Percentiles rank a stretch among this genome's conserved stretches.
phyloP scores from a whole-genome alignment of 2,797 vertebrate genomes.

The Melanotaenia boesemani region DNA sequence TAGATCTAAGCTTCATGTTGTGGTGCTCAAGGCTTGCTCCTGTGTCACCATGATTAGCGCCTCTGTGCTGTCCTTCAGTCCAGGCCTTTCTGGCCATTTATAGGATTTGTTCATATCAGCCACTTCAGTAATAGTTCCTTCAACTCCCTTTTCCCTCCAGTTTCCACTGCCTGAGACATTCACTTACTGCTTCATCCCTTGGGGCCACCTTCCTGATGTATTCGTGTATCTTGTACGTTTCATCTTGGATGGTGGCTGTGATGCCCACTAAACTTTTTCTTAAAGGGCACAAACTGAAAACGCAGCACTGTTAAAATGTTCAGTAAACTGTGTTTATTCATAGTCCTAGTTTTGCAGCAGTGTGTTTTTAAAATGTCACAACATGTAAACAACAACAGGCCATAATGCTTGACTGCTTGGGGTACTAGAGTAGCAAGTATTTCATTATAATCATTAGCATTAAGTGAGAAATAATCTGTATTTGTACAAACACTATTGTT shows the following conservation, averaged over 20 bases:
- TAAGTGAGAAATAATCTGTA: constrained; percentile 26
- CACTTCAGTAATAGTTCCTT: background rate
- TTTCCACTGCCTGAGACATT: background rate
- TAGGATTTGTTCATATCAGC: too few relatives aligned
- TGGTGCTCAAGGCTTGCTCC: too few relatives aligned
- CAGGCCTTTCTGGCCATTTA: too few relatives aligned
- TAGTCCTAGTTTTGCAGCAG: constrained; percentile 60
- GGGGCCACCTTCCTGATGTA: background rate
- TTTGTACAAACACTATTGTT: constrained; percentile 39
- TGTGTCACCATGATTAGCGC: too few relatives aligned
- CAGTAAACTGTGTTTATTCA: constrained; percentile 75
- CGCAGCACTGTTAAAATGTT: constrained; percentile 35
- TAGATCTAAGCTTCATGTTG: too few relatives aligned
- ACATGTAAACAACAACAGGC: constrained; percentile 73
- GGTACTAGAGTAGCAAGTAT: constrained; percentile 60
- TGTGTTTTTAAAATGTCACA: constrained; percentile 67
- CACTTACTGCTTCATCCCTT: background rate
- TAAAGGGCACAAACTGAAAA: background rate
- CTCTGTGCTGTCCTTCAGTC: too few relatives aligned
- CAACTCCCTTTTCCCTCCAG: background rate
- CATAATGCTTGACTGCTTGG: constrained; percentile 61
- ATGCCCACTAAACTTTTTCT: background rate
- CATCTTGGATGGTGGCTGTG: background rate
- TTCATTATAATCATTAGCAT: constrained; percentile 49
- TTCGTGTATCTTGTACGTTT: too few relatives aligned